Evolutionary conservation across 1,140 invertebrate species (phyloP).

Genomic region (Danaus plexippus): DNA sequence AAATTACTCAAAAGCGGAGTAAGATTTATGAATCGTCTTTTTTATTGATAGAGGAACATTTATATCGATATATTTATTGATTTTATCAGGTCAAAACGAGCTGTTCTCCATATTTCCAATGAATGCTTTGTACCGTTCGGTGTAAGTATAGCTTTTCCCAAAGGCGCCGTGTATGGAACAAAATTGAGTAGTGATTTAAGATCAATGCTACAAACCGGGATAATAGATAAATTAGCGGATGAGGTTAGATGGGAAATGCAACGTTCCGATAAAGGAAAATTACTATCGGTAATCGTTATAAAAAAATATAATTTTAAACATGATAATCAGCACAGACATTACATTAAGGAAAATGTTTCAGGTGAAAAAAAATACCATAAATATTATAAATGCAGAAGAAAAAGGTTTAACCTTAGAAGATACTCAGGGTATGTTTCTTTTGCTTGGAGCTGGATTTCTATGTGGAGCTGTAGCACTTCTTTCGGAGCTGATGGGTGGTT

Average conservation of each 20-base stretch:
- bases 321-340: slow-evolving; percentile 3
- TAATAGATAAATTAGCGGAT: slow-evolving; percentile 75
- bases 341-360: slow-evolving; percentile 20
- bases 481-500: slow-evolving; percentile 78
- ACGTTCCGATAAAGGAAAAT: slow-evolving; percentile 71
- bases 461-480: slow-evolving; percentile 71
- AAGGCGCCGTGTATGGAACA: slow-evolving; percentile 74
- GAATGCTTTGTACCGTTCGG: slow-evolving; percentile 81
- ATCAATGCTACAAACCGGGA: slow-evolving; percentile 75
- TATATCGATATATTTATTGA: slow-evolving; percentile 4
- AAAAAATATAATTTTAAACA: not conserved
- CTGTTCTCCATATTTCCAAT: slow-evolving; percentile 77
- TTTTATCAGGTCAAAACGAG: slow-evolving; percentile 71
- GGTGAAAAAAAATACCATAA: slow-evolving; percentile 32
- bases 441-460: slow-evolving; percentile 78
- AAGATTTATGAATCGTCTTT: slow-evolving; percentile 12
- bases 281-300: slow-evolving; percentile 69
- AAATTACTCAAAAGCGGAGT: slow-evolving; percentile 73
- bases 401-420: slow-evolving; percentile 80
- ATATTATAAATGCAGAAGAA: slow-evolving; percentile 73
- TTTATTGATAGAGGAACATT: not conserved
- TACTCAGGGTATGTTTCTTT: slow-evolving; percentile 84
- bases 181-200: slow-evolving; percentile 74
- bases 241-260: slow-evolving; percentile 81
- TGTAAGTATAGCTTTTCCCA: slow-evolving; percentile 75